phyloP scores from a whole-genome alignment of 1,140 invertebrate genomes.

The Drosophila kikkawai region DNA sequence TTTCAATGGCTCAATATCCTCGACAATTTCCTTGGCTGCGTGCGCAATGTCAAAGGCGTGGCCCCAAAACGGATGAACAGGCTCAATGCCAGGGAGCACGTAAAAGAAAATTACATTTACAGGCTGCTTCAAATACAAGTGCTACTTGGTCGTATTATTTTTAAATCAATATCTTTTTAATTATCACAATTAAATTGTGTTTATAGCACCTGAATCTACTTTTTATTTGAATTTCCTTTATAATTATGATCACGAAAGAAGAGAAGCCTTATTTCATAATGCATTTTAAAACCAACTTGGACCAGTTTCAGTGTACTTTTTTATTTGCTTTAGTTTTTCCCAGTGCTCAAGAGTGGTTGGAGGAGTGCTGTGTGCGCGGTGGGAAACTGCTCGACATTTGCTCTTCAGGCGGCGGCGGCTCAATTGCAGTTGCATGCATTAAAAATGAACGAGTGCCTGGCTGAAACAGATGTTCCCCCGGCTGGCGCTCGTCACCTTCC shows the following conservation, averaged over 20 bases:
- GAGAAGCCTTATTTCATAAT: too few relatives aligned
- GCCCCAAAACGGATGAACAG: constrained; percentile 1
- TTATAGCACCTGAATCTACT: neutral
- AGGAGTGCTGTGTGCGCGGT: neutral
- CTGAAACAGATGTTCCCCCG: constrained; percentile 36
- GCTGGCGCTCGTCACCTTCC: constrained; percentile 20
- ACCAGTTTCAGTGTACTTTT: neutral
- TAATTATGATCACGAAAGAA: too few relatives aligned
- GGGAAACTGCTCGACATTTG: constrained; percentile 24
- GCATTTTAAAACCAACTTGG: neutral
- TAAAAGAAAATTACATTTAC: neutral
- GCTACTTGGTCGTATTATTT: neutral
- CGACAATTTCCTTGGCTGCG: constrained; percentile 32
- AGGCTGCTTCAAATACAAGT: neutral
- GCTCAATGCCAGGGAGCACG: constrained; percentile 8
- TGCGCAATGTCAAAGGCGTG: constrained; percentile 36
- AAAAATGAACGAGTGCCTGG: constrained; percentile 51
- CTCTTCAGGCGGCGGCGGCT: constrained; percentile 36
- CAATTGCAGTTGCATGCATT: constrained; percentile 51
- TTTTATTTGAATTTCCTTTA: too few relatives aligned
- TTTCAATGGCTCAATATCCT: constrained; percentile 39
- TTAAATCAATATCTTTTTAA: too few relatives aligned
- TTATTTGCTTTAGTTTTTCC: neutral
- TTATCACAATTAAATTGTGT: neutral
- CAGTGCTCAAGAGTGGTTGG: constrained; percentile 2